Conservation (phyloP, 2,797 vertebrate genomes). For the Xiphorhynchus erythropygius region DNA sequence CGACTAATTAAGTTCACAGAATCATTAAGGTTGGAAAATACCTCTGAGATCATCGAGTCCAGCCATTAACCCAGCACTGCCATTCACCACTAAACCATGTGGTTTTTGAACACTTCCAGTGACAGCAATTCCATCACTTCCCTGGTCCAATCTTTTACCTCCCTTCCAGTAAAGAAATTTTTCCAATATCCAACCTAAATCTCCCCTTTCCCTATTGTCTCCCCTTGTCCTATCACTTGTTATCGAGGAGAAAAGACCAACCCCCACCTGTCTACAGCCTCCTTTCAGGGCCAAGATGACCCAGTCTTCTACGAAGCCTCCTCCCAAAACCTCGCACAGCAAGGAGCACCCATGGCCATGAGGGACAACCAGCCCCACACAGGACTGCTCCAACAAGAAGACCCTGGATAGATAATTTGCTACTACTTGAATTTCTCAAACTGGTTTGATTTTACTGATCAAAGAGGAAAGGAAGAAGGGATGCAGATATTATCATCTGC, state of each 20-base stretch:
- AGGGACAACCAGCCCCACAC: not conserved
- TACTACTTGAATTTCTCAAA: not conserved
- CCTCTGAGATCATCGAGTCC: not conserved
- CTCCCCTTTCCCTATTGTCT: not conserved
- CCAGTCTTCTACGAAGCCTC: not conserved
- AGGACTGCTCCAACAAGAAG: not conserved
- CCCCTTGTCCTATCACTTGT: not conserved
- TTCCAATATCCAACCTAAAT: not conserved
- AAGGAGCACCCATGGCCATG: not conserved
- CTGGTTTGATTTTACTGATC: not conserved
- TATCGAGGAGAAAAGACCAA: rapidly evolving
- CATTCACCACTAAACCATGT: not conserved
- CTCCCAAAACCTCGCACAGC: not conserved
- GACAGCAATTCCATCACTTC: not conserved
- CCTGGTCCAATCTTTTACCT: not conserved
- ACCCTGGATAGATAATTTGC: not conserved
- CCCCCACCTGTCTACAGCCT: not conserved
- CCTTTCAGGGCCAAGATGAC: not conserved
- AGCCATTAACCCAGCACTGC: not conserved
- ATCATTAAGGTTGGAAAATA: not conserved
- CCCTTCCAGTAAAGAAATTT: not conserved
- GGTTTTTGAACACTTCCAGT: not conserved
- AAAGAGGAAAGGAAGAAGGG: not conserved
- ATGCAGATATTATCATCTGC: not conserved
- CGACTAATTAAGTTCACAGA: rapidly evolving